These are phyloP conservation scores for Bembecia ichneumoniformis DNA, from an alignment of 2,888 invertebrate genomes.

Conservation along the genomic window DNA sequence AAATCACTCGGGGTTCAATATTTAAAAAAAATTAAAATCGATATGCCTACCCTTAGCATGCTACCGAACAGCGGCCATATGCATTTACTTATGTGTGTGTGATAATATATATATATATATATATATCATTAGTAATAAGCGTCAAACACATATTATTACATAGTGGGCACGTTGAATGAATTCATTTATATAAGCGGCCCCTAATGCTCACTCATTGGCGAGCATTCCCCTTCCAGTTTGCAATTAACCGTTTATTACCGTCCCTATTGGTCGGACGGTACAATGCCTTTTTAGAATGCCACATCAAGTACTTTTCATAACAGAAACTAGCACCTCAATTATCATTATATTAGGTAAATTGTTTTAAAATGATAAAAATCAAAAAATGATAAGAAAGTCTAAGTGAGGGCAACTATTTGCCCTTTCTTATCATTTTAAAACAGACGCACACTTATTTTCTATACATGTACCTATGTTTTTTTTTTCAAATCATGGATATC, in stretches of 20 bases:
- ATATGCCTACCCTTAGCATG: no score
- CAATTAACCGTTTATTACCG: constrained; percentile 60
- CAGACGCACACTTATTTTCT: not conserved
- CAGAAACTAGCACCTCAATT: no score
- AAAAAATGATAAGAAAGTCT: not conserved
- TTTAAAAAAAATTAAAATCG: no score
- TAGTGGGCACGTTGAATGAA: not conserved
- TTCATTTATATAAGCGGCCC: constrained; percentile 38
- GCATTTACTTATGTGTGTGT: no score
- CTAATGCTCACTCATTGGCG: constrained; percentile 68
- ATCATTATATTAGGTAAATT: not conserved
- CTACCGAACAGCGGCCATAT: no score
- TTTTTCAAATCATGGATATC: not conserved
- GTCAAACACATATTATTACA: not conserved
- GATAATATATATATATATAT: no score
- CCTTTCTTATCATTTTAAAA: not conserved
- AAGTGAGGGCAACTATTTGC: not conserved
- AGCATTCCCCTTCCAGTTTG: constrained; percentile 47
- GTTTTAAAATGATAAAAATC: constrained; percentile 6
- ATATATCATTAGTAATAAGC: no score
- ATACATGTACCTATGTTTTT: not conserved
- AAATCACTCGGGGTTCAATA: no score
- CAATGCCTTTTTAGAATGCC: constrained; percentile 21
- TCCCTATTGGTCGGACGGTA: constrained; percentile 39
- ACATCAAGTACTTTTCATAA: no score